These are phyloP conservation scores for Malacosoma neustria DNA, from an alignment of 2,888 invertebrate species.

Conservation along the genomic window DNA sequence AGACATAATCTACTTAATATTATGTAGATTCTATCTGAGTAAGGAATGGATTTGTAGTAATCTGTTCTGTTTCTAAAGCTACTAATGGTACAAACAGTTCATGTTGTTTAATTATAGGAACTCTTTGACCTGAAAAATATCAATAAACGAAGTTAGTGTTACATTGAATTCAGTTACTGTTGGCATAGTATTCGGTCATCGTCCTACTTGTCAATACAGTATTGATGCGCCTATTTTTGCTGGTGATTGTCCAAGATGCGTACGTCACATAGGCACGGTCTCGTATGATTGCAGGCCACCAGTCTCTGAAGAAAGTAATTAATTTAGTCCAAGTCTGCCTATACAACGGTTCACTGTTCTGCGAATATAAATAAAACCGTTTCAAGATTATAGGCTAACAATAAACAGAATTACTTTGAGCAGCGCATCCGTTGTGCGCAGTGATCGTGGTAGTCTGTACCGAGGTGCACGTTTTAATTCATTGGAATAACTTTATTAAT, in stretches of 20 bases:
- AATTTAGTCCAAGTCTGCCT: conserved; percentile 52
- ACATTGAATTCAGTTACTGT: conserved; percentile 22
- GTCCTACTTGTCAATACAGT: conserved; percentile 63
- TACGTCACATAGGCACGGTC: conserved; percentile 1
- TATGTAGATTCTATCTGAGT: too few species aligned
- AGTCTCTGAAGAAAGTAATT: conserved; percentile 52
- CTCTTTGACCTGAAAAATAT: not conserved
- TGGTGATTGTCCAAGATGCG: conserved; percentile 64
- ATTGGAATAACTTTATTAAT: not conserved
- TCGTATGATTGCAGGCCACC: conserved; percentile 29
- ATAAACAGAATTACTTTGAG: conserved; percentile 26
- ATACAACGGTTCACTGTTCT: conserved; percentile 46
- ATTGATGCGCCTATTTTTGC: conserved; percentile 59
- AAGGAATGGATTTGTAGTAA: too few species aligned
- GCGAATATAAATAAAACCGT: conserved; percentile 51
- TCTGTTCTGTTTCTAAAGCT: too few species aligned
- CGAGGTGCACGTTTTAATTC: conserved; percentile 1
- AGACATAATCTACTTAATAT: too few species aligned
- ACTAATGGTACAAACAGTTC: too few species aligned
- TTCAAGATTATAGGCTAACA: conserved; percentile 37
- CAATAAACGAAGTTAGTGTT: not conserved
- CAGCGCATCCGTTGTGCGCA: conserved; percentile 28
- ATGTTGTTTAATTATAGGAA: not conserved
- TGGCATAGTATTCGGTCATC: conserved; percentile 61
- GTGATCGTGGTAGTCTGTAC: conserved; percentile 19